phyloP scores from a whole-genome alignment of 1,140 invertebrate genomes.

The Spodoptera frugiperda region DNA sequence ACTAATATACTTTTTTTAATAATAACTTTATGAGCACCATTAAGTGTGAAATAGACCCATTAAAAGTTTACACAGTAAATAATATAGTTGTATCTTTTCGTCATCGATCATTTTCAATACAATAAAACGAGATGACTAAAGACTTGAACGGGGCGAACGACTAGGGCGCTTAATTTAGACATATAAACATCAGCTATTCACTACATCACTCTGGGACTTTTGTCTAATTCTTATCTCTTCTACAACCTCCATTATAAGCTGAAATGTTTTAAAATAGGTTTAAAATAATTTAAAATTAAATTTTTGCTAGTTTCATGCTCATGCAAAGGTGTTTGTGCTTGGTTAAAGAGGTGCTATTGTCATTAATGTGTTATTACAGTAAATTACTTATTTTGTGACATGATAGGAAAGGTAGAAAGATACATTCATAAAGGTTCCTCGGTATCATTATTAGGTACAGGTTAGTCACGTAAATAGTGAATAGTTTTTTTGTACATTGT shows the following conservation, averaged over 20 bases:
- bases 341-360: slow-evolving; percentile 7
- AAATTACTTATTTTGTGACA: neutral
- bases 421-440: neutral
- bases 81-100: slow-evolving; percentile 1
- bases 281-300: slow-evolving; percentile 42
- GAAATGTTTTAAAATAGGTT: slow-evolving; percentile 74
- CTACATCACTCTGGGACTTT: slow-evolving; percentile 79
- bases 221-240: slow-evolving; percentile 85
- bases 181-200: slow-evolving; percentile 66
- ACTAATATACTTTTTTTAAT: slow-evolving; percentile 50
- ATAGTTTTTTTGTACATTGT: neutral
- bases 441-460: neutral
- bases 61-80: neutral
- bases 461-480: slow-evolving; percentile 6
- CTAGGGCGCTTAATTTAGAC: slow-evolving; percentile 47
- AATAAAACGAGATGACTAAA: slow-evolving; percentile 14
- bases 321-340: slow-evolving; percentile 48
- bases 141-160: slow-evolving; percentile 32
- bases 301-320: slow-evolving; percentile 48
- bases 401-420: neutral
- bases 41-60: slow-evolving; percentile 46
- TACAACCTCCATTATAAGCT: slow-evolving; percentile 85
- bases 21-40: slow-evolving; percentile 61
- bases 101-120: slow-evolving; percentile 23
- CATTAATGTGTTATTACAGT: neutral